These are phyloP conservation scores for Tryphoninae sp. DNA, from an alignment of 2,888 invertebrate genomes.

Conservation along the genomic window DNA sequence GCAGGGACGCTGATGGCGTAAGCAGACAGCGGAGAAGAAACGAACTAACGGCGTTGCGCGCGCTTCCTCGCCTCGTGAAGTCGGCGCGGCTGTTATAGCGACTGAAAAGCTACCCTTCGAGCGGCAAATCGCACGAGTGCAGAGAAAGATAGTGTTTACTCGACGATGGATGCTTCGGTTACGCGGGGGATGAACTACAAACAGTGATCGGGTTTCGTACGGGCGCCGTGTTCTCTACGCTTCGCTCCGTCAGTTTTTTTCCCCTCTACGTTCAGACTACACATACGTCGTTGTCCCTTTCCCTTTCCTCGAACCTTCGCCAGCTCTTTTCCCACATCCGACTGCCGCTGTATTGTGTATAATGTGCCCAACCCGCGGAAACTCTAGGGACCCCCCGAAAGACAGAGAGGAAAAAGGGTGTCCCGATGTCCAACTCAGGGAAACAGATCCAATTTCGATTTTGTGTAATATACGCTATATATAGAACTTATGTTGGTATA, in stretches of 20 bases:
- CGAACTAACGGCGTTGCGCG: background rate
- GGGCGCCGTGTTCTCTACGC: slow-evolving; percentile 59
- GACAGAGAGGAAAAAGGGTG: slow-evolving; percentile 66
- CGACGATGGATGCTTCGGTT: slow-evolving; percentile 77
- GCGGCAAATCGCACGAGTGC: slow-evolving; percentile 32
- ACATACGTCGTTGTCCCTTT: slow-evolving; percentile 25
- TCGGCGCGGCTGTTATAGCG: slow-evolving; percentile 14
- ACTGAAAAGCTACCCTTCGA: slow-evolving; percentile 43
- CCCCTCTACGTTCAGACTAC: slow-evolving; percentile 26
- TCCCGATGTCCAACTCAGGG: slow-evolving; percentile 60
- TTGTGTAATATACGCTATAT: slow-evolving; percentile 7
- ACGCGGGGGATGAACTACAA: slow-evolving; percentile 78
- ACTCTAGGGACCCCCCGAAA: slow-evolving; percentile 47
- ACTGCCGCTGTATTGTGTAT: slow-evolving; percentile 25
- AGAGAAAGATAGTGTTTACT: slow-evolving; percentile 72
- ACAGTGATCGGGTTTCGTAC: slow-evolving; percentile 79
- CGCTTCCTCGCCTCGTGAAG: background rate
- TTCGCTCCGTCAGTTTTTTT: slow-evolving; percentile 45
- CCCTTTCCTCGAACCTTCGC: slow-evolving; percentile 53
- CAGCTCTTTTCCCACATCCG: slow-evolving; percentile 48
- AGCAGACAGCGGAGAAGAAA: background rate
- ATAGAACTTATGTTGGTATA: slow-evolving; percentile 29
- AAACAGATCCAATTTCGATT: slow-evolving; percentile 73
- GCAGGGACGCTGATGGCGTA: too few relatives aligned
- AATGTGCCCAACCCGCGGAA: slow-evolving; percentile 53